Base-by-base conservation (phyloP, 1,140 invertebrate genomes). In the Macrocentrus cingulum region DNA sequence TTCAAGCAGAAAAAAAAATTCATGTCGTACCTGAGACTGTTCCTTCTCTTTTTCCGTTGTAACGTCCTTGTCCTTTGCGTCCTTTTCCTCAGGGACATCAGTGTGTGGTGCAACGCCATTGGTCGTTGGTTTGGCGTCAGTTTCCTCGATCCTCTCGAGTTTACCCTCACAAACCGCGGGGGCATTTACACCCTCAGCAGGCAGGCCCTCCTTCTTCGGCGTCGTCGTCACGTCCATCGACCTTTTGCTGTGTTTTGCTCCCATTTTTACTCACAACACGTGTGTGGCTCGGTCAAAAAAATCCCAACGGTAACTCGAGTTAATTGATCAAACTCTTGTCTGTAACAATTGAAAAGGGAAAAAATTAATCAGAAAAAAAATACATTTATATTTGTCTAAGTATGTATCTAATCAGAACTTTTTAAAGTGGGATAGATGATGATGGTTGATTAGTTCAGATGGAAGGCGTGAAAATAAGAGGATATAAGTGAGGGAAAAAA, bases 211-310 rank as follows among this genome's bases (percentile, higher is more conserved):
- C 69, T 89, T 90, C 72, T 90, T 89, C 69, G 88, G 87, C 66
- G 88, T 88, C 71, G 88, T 90, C 64, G 87, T 88, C 76, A 91
- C 91, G 71, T 91, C 89, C 70, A 91, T 88, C 64, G 89, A 91
- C 80, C 89, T 85, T 79, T 89, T 91, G 78, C 89, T 91, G 80
- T 91, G 89, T 82, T 86, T 85, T 75, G 85, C 88, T 80, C 90
- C 90, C 89, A 91, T 91, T 72, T 77, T 82, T 34, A 34, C 11
- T 34, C 11, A 6, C 29, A 34, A 7, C 29, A 34, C 11, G 6
- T 11, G 29, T 34, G 29, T 34, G 29, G 29, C 29, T 34, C 11
- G 29, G 29, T 34, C 29, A 34, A 7, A 11, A 34, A 34, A 34
- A 34, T 34, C 29, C 29, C 6, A 34, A 34, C 29, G 11, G 29